These are phyloP conservation scores for Nasua narica DNA, from an alignment of 2,797 vertebrate species.

Conservation along the genomic window DNA sequence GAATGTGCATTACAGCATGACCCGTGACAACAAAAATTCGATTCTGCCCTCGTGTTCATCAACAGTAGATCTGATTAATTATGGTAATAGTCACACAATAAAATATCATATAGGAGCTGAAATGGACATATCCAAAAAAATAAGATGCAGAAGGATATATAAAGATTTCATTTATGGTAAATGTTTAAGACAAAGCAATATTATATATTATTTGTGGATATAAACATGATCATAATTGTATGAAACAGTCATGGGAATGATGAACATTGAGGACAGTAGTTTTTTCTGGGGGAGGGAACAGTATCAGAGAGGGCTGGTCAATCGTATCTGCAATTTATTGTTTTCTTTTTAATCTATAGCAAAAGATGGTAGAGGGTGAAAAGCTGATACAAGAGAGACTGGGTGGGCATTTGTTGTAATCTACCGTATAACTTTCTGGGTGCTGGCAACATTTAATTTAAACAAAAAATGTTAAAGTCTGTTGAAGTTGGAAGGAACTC, in stretches of 20 bases:
- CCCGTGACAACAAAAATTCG: neutral
- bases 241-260: slow-evolving; percentile 10
- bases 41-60: neutral
- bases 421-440: slow-evolving; percentile 3
- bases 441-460: slow-evolving; percentile 41
- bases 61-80: neutral
- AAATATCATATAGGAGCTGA: neutral
- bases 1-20: neutral
- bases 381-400: neutral
- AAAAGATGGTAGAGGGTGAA: slow-evolving; percentile 15
- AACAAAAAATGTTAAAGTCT: slow-evolving; percentile 47
- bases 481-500: slow-evolving; percentile 32
- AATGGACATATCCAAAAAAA: neutral
- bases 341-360: neutral
- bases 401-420: neutral
- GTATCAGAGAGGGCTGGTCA: neutral
- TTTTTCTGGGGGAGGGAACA: neutral
- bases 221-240: neutral
- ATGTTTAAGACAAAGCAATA: neutral
- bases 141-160: neutral
- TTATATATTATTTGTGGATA: neutral
- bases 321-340: neutral
- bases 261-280: neutral
- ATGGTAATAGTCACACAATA: neutral
- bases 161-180: neutral